Evolutionary conservation across 2,888 invertebrate genomes (phyloP), one percentile per base, ranked within the genome.

Genomic region (Pherbina coryleti): DNA sequence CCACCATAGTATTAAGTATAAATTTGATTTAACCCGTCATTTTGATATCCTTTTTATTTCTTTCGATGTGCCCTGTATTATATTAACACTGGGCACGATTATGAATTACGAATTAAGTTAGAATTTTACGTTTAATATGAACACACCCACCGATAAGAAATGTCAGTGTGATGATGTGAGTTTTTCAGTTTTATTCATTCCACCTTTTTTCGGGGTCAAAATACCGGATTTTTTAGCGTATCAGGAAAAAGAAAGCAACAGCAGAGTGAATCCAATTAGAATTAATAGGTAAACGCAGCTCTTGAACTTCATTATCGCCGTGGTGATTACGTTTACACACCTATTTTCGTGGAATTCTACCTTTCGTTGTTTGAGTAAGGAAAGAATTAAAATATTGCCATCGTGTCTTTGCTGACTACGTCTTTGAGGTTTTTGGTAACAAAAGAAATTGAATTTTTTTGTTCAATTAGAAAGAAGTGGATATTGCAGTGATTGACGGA

Each of bases 321-420:
- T 28, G 69, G 8, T 19, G 69, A 51, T 28, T 51, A 51, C 44
- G 44, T 31, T 71, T 71, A 19, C 8, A n/a, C 71, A 25, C 28
- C 51, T 25, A 34, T 17, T 55, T 57, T 60, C n/a, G 34, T 66
- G 31, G 14, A 3, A n/a, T 37, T 57, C 31, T 51, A 19, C 14
- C 51, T 49, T 14, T 49, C 4, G 9, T 19, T 51, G 14, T 69
- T 22, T 25, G 51, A 19, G 28, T 22, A 51, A 53, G 37, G 57
- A 60, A 72, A 60, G 44, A 22, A 60, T 17, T 25, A 60, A 72
- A 22, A 60, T 37, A 60, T 72, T 72, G 72, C 72, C 72, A 60
- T 60, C 57, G 72, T 72, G 72, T 72, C 72, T 22, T 51, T 70
- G 53, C 28, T 53, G 53, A 25, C 17, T 9, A 7, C 22, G 49